Percentiles rank a stretch among this genome's conserved stretches.
Evolutionary conservation across 2,113 vertebrate species (phyloP).

Genomic region (Pygathrix nemaeus): DNA sequence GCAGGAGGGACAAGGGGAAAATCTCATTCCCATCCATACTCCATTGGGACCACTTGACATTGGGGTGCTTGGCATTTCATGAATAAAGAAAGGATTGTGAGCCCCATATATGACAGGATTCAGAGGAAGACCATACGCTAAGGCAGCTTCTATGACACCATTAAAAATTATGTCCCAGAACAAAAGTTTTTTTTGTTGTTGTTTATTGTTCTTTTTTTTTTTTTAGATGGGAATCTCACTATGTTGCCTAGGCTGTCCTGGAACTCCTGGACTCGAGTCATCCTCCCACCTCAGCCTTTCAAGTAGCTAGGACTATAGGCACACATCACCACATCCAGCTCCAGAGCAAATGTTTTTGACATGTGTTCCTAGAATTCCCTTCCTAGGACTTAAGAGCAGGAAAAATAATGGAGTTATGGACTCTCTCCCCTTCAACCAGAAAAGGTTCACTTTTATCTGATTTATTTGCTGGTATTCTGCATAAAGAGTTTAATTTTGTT

Average conservation of each 20-base stretch:
- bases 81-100: slow-evolving; percentile 18
- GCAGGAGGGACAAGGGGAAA: background rate
- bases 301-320: background rate
- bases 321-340: background rate
- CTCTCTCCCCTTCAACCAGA: background rate
- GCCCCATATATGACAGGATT: slow-evolving; percentile 33
- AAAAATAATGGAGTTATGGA: background rate
- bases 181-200: background rate
- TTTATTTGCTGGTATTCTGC: background rate
- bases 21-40: background rate
- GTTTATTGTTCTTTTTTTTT: background rate
- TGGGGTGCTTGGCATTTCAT: background rate
- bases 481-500: background rate
- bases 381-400: background rate
- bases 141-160: slow-evolving; percentile 41
- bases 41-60: background rate
- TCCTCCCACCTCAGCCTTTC: background rate
- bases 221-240: background rate
- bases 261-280: no score
- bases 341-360: slow-evolving; percentile 23
- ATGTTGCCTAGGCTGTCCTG: background rate
- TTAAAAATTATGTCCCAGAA: slow-evolving; percentile 17
- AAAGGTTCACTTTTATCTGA: slow-evolving; percentile 2
- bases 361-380: slow-evolving; percentile 26
- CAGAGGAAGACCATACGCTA: background rate